Conservation (phyloP, 2,113 vertebrate genomes). For the Drymodes brunneopygia region DNA sequence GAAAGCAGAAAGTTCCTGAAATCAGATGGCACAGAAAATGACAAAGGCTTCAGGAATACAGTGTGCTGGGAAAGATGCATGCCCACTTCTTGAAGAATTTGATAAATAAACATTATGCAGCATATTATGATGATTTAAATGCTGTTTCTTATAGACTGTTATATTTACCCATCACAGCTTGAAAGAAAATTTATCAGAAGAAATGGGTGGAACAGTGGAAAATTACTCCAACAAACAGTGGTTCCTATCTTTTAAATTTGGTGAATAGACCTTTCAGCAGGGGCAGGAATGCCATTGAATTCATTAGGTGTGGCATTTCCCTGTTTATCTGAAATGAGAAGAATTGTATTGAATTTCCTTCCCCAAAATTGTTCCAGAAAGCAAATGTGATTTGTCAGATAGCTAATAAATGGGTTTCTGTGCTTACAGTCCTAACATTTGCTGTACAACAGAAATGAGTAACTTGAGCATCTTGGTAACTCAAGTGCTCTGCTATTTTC, state of each 20-base stretch:
- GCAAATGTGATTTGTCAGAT: conserved; percentile 18
- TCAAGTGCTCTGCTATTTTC: background rate
- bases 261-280: conserved; percentile 31
- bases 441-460: background rate
- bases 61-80: background rate
- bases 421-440: background rate
- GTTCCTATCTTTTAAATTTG: background rate
- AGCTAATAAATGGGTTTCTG: conserved; percentile 20
- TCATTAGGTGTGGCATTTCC: conserved; percentile 41
- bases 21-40: background rate
- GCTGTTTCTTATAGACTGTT: background rate
- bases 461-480: background rate
- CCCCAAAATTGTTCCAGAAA: background rate
- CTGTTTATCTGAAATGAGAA: conserved; percentile 2
- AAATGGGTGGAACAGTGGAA: conserved; percentile 1
- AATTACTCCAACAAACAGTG: background rate
- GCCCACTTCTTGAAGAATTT: background rate
- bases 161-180: background rate
- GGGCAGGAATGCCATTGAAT: conserved; percentile 13
- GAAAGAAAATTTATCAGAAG: background rate
- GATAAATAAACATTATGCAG: background rate
- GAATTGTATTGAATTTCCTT: conserved; percentile 40
- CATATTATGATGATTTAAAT: background rate
- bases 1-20: background rate
- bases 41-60: background rate